Base-by-base conservation (phyloP, 1,140 invertebrate species). In the Conus betulinus region DNA sequence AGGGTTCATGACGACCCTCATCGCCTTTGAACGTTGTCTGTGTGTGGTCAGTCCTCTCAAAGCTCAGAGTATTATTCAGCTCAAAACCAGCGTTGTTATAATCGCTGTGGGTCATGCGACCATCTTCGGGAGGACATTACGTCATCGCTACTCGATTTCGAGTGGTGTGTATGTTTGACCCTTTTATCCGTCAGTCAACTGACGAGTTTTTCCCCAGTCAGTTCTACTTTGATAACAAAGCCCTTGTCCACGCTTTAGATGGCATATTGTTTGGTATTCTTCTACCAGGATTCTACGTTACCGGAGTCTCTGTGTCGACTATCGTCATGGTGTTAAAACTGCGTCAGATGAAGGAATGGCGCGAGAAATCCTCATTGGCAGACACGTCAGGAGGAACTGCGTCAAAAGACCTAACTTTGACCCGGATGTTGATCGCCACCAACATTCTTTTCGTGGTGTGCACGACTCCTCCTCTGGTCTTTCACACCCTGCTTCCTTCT, bases 351-450 rank as follows among this genome's bases (percentile, higher is more conserved):
- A 20, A 0, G 27, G 8, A 11, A 25, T 79, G 78, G 78, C 27
- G 78, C 7, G 78, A 79, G 8, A 39, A 79, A n/a, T 11, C 27
- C 25, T 79, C 78, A n/a, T 79, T 25, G 5, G 20, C 15, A 11
- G 67, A 6, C 6, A 23, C 78, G 5, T 17, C 52, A 5, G 60
- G 52, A 13, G 78, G 15, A 39, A 79, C 5, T 79, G 27, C 78
- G 25, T 17, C 25, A 5, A 13, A 15, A 6, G 27, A 79, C 78
- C 8, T 39, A 20, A 52, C 25, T 11, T 52, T 79, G 78, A 79
- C 78, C 78, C 78, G 78, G n/a, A 79, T 79, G 78, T 51, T 79
- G 78, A n/a, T 79, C 15, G 78, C 8, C 25, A 79, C n/a, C 39
- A 15, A 8, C 78, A 17, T 27, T 6, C 23, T 79, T 0, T 79